Percentiles rank a stretch among this genome's conserved stretches.
Evolutionary conservation across 2,113 vertebrate species (phyloP).

Genomic region (Montifringilla adamsi): DNA sequence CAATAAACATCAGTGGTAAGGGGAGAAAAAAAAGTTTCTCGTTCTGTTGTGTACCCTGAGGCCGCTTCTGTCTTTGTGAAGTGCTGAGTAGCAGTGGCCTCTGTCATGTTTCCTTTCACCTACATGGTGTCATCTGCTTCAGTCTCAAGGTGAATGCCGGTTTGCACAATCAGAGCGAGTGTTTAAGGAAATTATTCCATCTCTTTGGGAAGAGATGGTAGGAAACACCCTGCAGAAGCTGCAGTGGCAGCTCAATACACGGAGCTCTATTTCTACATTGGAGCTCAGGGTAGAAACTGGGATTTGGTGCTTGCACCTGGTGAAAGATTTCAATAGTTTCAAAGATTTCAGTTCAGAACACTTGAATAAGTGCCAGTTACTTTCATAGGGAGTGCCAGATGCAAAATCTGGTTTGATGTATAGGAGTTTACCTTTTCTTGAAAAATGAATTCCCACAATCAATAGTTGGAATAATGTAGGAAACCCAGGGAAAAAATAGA

Average conservation of each 20-base stretch:
- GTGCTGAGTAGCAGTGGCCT: constrained; percentile 66
- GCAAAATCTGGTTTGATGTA: neutral
- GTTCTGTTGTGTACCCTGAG: constrained; percentile 68
- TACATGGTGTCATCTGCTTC: constrained; percentile 68
- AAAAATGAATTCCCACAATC: neutral
- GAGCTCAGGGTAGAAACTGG: neutral
- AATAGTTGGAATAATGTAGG: neutral
- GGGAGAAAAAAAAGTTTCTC: constrained; percentile 68
- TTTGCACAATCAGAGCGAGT: neutral
- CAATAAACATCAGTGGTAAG: constrained; percentile 90
- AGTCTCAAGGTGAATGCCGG: constrained; percentile 68
- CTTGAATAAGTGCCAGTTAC: neutral
- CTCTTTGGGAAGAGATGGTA: neutral
- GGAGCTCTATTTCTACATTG: neutral
- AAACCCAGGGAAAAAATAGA: neutral
- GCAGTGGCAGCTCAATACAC: neutral
- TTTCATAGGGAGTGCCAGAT: neutral
- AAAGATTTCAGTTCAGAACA: neutral
- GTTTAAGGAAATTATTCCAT: constrained; percentile 6
- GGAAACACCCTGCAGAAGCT: neutral
- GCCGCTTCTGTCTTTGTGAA: constrained; percentile 63
- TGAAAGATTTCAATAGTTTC: neutral
- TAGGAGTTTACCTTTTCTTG: neutral
- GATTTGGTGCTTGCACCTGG: neutral
- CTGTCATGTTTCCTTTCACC: constrained; percentile 72